Evolutionary conservation across 2,113 vertebrate species (phyloP).

Genomic region (Podarcis cretensis): DNA sequence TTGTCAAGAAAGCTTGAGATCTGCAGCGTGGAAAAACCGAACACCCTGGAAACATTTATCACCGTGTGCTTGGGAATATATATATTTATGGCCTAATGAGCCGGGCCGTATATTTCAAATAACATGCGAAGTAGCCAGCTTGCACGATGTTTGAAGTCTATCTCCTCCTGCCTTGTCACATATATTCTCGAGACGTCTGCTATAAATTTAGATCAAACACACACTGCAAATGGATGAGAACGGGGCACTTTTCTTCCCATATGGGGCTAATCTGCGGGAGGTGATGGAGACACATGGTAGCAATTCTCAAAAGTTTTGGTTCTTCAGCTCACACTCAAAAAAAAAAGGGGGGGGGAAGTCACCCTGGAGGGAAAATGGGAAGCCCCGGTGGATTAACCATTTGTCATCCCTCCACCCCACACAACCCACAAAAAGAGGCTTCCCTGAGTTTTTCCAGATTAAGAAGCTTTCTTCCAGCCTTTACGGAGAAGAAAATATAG

Average conservation of each 20-base stretch:
- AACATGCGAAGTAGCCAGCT: constrained; percentile 55
- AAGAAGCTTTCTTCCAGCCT: not conserved
- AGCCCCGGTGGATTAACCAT: not conserved
- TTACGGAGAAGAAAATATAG: not conserved
- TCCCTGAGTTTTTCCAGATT: constrained; percentile 9
- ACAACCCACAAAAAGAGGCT: not conserved
- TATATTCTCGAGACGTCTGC: constrained; percentile 65
- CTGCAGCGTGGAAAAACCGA: constrained; percentile 34
- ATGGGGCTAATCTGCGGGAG: constrained; percentile 74
- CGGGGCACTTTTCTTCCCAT: constrained; percentile 50
- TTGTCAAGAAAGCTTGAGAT: constrained; percentile 1
- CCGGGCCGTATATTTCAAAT: constrained; percentile 55
- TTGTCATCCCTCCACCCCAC: not conserved
- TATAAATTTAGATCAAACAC: constrained; percentile 69
- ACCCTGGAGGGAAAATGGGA: constrained; percentile 45
- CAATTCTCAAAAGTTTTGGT: constrained; percentile 68
- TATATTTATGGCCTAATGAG: constrained; percentile 50
- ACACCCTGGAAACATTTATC: constrained; percentile 44
- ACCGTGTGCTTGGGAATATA: constrained; percentile 17
- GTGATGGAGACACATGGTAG: constrained; percentile 65
- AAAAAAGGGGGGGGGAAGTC: constrained; percentile 3
- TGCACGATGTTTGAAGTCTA: constrained; percentile 64
- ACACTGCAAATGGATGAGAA: constrained; percentile 57
- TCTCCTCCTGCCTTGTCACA: constrained; percentile 65
- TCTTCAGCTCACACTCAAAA: constrained; percentile 68